Percentiles rank a stretch among this genome's conserved stretches.
phyloP scores from a whole-genome alignment of 1,140 invertebrate genomes.

The Adoxophyes honmai region DNA sequence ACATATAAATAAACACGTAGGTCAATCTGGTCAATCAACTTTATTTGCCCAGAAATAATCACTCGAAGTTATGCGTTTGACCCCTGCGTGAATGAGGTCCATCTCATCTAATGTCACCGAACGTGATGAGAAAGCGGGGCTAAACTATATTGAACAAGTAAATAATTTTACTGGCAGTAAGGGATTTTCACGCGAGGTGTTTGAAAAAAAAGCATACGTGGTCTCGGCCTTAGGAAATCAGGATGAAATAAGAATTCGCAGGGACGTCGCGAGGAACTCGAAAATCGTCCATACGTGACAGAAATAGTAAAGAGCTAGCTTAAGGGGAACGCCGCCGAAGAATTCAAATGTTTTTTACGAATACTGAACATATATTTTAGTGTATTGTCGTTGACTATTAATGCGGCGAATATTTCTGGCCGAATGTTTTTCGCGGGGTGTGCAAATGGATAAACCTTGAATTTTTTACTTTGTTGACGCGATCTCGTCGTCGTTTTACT shows the following conservation, averaged over 20 bases:
- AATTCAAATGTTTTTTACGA: constrained; percentile 16
- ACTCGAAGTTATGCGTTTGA: no score
- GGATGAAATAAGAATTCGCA: constrained; percentile 33
- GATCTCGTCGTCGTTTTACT: constrained; percentile 14
- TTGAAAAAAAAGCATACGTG: constrained; percentile 32
- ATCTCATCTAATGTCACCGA: background rate
- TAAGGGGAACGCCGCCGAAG: background rate
- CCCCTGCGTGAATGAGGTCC: no score
- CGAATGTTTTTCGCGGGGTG: background rate
- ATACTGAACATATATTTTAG: constrained; percentile 1
- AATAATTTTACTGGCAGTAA: constrained; percentile 37
- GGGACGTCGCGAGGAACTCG: constrained; percentile 29
- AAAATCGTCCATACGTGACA: constrained; percentile 37
- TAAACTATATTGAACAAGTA: constrained; percentile 35
- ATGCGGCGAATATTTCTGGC: background rate
- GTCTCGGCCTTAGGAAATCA: constrained; percentile 25
- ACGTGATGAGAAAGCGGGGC: constrained; percentile 14
- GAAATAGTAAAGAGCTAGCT: constrained; percentile 19
- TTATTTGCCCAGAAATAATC: no score
- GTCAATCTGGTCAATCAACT: no score
- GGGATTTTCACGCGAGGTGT: constrained; percentile 23
- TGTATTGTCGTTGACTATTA: constrained; percentile 2
- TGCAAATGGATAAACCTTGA: constrained; percentile 7
- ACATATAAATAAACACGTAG: no score
- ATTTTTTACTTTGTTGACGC: constrained; percentile 18